These are phyloP conservation scores for Nicator chloris DNA, from an alignment of 2,113 vertebrate species.

Conservation along the genomic window DNA sequence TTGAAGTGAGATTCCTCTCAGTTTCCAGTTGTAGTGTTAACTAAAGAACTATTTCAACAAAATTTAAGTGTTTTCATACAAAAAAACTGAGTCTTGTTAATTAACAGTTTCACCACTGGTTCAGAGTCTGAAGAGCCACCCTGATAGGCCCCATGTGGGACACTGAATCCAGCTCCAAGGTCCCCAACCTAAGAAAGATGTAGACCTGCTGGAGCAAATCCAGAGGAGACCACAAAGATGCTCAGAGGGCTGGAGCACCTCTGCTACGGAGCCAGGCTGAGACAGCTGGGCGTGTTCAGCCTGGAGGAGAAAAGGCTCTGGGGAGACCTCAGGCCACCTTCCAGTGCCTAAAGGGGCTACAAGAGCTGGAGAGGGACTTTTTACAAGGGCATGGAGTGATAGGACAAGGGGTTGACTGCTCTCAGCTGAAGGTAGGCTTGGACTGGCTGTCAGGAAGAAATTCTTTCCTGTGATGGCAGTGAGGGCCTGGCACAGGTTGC, in stretches of 20 bases:
- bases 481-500: not conserved
- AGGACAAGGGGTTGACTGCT: not conserved
- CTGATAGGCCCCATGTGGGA: not conserved
- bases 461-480: not conserved
- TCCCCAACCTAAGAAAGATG: fast-evolving
- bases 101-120: not conserved
- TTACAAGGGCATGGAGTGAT: not conserved
- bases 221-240: not conserved
- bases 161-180: not conserved
- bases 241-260: not conserved
- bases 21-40: too few species aligned
- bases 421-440: not conserved
- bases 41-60: not conserved
- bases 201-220: not conserved
- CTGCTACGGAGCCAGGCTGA: not conserved
- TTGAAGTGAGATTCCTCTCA: not conserved
- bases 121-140: not conserved
- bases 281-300: not conserved
- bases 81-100: fast-evolving
- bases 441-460: not conserved
- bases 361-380: not conserved
- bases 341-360: not conserved
- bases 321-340: not conserved
- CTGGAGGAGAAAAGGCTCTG: not conserved
- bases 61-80: not conserved